Evolutionary conservation across 2,797 vertebrate genomes (phyloP), one percentile per base, ranked within the genome.

Genomic region (Gymnopithys bicolor): DNA sequence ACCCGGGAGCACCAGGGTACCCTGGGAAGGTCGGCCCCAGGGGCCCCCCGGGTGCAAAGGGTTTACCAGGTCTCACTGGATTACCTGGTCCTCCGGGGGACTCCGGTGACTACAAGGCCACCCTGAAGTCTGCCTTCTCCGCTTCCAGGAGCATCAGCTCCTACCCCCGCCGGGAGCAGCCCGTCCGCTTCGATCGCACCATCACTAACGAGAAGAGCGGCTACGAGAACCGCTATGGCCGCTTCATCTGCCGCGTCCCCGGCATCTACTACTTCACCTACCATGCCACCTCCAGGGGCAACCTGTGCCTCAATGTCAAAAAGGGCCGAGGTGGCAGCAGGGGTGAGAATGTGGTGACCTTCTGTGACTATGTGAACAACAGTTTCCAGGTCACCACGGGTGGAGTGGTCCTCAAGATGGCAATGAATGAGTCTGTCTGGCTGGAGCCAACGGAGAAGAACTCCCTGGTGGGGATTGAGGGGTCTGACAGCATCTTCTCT

Each of bases 221-320:
- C 87, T 98, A 98, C 0, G 97, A 98, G 58, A 90, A 77, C 11
- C 95, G 97, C 10, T 97, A 39, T 0, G 97, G 97, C 33, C 97
- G 97, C 60, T 99, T 98, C 95, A 92, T 9, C 10, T 98, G 98
- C 77, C 59, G 1, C 6, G 68, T 97, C 63, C 85, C 98, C 0
- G 98, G 98, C 16, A 77, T 98, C 76, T 99, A 98, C 95, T 99
- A 98, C 89, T 98, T 99, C 92, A 98, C 98, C 79, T 99, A 98
- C 94, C 98, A 98, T 0, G 93, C 97, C 96, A 98, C 98, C 13
- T 98, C 98, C 7, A 91, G 93, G 0, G 93, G 88, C 14, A 96
- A 86, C 56, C 96, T 98, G 28, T 99, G 98, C 15, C 69, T 99
- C 66, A 97, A 28, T 13, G 48, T 99, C 30, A 93, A 98, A 17